Percentiles rank a stretch among this genome's conserved stretches.
phyloP scores from a whole-genome alignment of 2,888 invertebrate genomes.

The Ophonus ardosiacus region DNA sequence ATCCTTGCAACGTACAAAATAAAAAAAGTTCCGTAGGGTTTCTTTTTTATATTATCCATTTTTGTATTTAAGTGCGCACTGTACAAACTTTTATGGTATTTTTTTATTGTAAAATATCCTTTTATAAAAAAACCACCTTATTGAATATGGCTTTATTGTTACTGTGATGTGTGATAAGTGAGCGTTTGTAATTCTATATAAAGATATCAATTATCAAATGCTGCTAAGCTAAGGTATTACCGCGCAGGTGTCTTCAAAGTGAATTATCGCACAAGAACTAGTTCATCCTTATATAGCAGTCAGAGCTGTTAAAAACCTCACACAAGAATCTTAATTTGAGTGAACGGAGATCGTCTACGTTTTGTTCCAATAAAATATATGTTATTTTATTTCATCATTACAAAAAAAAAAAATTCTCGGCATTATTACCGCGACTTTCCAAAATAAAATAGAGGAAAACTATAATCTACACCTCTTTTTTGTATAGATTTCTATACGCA shows the following conservation, averaged over 20 bases:
- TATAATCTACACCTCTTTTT: slow-evolving; percentile 25
- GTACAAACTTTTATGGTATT: background rate
- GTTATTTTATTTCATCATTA: slow-evolving; percentile 26
- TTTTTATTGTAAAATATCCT: background rate
- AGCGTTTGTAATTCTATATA: slow-evolving; percentile 16
- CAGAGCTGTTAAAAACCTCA: slow-evolving; percentile 28
- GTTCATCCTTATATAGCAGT: slow-evolving; percentile 41
- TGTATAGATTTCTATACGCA: slow-evolving; percentile 18
- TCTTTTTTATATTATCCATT: too few relatives aligned
- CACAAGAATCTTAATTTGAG: slow-evolving; percentile 44
- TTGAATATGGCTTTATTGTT: background rate
- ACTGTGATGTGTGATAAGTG: background rate
- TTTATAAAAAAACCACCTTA: background rate
- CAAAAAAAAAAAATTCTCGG: slow-evolving; percentile 22
- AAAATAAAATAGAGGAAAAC: slow-evolving; percentile 40
- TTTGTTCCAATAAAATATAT: slow-evolving; percentile 41
- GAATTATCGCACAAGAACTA: slow-evolving; percentile 42
- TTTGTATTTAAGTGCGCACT: too few relatives aligned
- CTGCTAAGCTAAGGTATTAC: slow-evolving; percentile 21
- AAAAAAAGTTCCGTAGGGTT: too few relatives aligned
- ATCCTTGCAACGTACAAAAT: too few relatives aligned
- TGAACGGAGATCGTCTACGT: slow-evolving; percentile 36
- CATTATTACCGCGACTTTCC: slow-evolving; percentile 29
- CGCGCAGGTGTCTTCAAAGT: slow-evolving; percentile 38
- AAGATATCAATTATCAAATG: slow-evolving; percentile 48